A percentile compares a stretch with the other conserved stretches of the same genome.
Evolutionary conservation across 2,888 invertebrate genomes (phyloP).

Genomic region (Bugulina stolonifera): DNA sequence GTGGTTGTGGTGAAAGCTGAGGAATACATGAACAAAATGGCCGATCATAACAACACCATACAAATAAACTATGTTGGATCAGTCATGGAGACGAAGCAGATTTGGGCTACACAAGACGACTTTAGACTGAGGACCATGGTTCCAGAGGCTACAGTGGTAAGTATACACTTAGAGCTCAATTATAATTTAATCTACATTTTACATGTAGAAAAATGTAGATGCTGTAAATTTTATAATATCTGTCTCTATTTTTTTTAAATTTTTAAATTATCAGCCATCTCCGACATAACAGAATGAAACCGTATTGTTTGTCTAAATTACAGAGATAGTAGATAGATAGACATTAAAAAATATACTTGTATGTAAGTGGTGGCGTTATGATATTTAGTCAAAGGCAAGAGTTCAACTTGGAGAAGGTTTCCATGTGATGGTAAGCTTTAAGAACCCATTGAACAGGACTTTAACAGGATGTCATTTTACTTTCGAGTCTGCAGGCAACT

Average conservation of each 20-base stretch:
- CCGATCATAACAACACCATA: slow-evolving; percentile 63
- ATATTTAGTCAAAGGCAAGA: not conserved
- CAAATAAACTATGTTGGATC: slow-evolving; percentile 70
- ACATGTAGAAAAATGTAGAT: too few species aligned
- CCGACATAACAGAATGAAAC: too few species aligned
- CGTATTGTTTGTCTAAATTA: too few species aligned
- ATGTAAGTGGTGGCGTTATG: too few species aligned
- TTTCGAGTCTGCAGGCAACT: slow-evolving; percentile 63
- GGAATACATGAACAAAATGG: slow-evolving; percentile 54
- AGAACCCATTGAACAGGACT: slow-evolving; percentile 63
- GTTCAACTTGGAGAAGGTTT: not conserved
- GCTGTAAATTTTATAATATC: too few species aligned
- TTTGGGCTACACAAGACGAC: slow-evolving; percentile 77
- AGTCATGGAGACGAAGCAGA: slow-evolving; percentile 74
- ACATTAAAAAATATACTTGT: not conserved
- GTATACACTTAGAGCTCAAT: too few species aligned
- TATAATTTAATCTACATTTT: too few species aligned
- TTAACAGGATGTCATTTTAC: slow-evolving; percentile 66
- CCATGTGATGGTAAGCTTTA: slow-evolving; percentile 52
- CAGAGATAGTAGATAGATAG: too few species aligned
- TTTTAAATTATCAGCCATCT: too few species aligned
- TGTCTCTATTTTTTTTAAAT: too few species aligned
- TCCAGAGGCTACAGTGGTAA: slow-evolving; percentile 56
- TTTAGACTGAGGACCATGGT: slow-evolving; percentile 71
- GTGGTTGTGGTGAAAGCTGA: not conserved